Conservation (phyloP, 2,797 vertebrate genomes). For the Amphiprion clarkii region DNA sequence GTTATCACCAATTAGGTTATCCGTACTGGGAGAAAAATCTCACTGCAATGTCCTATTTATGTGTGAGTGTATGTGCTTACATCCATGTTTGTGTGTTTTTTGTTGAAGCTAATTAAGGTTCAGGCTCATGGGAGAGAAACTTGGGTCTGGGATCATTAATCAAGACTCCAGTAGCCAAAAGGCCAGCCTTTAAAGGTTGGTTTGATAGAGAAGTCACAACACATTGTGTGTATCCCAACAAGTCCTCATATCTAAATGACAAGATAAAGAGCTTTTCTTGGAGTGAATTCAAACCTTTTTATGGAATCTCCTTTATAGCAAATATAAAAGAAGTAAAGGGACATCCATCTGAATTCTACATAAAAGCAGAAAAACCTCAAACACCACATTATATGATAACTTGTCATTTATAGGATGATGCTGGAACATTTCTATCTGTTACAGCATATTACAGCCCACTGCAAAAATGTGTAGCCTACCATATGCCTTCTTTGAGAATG, state of each 20-base stretch:
- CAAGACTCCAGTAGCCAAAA: constrained; percentile 19
- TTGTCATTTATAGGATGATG: no score
- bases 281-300: no score
- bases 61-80: not conserved
- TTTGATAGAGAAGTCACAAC: not conserved
- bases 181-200: not conserved
- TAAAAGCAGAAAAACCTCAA: no score
- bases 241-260: not conserved
- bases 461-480: not conserved
- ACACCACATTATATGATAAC: no score
- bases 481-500: not conserved
- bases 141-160: constrained; percentile 22
- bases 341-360: no score
- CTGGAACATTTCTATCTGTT: not conserved
- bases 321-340: no score
- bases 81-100: constrained; percentile 16
- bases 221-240: not conserved
- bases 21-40: constrained; percentile 38
- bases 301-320: no score
- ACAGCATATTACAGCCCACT: not conserved
- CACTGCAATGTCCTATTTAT: constrained; percentile 4
- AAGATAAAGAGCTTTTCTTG: not conserved
- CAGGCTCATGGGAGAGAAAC: not conserved
- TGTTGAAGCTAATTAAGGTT: constrained; percentile 26
- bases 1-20: constrained; percentile 39